Base-by-base conservation (phyloP, 2,797 vertebrate genomes). In the Euphonia xanthogaster region DNA sequence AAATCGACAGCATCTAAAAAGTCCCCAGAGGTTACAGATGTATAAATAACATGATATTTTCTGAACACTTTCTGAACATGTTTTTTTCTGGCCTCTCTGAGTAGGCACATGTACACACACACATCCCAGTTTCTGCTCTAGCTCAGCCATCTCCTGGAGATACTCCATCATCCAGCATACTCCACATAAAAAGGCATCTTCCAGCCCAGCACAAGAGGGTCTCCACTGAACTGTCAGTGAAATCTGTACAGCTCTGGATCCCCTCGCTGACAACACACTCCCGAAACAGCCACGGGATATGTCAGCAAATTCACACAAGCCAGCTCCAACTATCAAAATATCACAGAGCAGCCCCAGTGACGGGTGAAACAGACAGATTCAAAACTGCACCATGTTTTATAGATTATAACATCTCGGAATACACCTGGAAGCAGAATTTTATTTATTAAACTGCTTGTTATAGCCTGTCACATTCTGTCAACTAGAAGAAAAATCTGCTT, bases 361-460 rank as follows among this genome's bases (percentile, higher is more conserved):
- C 0, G 2, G 71, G 33, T n/a, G 35, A n/a, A 86, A 88, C 16
- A 83, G 71, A 71, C 53, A 88, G 53, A 79, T 30, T 53, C 86
- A 71, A 92, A 96, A 78, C 68, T 42, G 37, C 23, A 71, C 58
- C 24, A 85, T 87, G 61, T 83, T 97, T 96, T 91, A 94, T 72
- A 89, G 84, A 95, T 94, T 76, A 68, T 24, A 95, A 54, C 87
- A 92, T 61, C 61, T 76, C 75, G 0, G 77, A 94, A 89, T n/a
- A 87, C 72, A 93, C 75, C 94, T 83, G n/a, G 86, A 96, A 93
- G 94, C 61, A 74, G 84, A 66, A 33, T 75, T 95, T 95, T 89
- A 92, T 90, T 95, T 95, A 96, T 95, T 96, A 90, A 96, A 83
- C 74, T 91, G 48, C 48, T 84, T 82, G 76, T 83, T 95, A 87